These are phyloP conservation scores for Amblyopsis rosae DNA, from an alignment of 2,113 vertebrate species.

Conservation along the genomic window DNA sequence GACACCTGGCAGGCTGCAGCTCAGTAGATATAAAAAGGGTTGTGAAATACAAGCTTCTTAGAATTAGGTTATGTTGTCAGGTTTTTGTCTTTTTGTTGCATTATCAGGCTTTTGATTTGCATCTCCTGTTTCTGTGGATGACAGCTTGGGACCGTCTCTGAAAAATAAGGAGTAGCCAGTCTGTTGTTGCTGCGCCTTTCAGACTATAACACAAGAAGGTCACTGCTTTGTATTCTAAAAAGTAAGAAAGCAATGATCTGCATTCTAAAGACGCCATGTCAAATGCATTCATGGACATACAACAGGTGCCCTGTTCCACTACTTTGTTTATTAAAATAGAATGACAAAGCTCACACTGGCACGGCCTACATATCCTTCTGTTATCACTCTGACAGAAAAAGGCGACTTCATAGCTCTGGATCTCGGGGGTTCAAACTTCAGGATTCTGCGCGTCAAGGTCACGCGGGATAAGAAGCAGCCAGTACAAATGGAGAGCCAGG, in stretches of 20 bases:
- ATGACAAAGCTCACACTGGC: background rate
- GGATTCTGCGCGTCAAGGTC: conserved; percentile 95
- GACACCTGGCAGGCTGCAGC: background rate
- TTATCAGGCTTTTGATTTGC: background rate
- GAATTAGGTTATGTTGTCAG: conserved; percentile 4
- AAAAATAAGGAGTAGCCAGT: background rate
- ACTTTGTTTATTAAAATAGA: background rate
- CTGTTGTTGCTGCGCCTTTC: background rate
- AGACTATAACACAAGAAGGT: background rate
- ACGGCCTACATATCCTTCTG: background rate
- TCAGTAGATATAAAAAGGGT: background rate
- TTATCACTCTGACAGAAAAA: conserved; percentile 81
- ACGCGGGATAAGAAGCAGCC: conserved; percentile 93
- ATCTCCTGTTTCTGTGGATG: background rate
- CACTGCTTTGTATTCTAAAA: background rate
- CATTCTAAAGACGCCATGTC: background rate
- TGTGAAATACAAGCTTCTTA: background rate
- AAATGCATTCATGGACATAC: background rate
- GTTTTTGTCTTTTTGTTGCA: background rate
- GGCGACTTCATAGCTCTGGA: conserved; percentile 98
- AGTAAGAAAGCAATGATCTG: background rate
- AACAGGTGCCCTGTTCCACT: background rate
- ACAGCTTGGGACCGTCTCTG: background rate
- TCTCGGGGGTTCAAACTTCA: conserved; percentile 92
- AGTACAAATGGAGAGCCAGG: conserved; percentile 93